These are phyloP conservation scores for Semotilus atromaculatus DNA, from an alignment of 2,797 vertebrate species.

Conservation along the genomic window DNA sequence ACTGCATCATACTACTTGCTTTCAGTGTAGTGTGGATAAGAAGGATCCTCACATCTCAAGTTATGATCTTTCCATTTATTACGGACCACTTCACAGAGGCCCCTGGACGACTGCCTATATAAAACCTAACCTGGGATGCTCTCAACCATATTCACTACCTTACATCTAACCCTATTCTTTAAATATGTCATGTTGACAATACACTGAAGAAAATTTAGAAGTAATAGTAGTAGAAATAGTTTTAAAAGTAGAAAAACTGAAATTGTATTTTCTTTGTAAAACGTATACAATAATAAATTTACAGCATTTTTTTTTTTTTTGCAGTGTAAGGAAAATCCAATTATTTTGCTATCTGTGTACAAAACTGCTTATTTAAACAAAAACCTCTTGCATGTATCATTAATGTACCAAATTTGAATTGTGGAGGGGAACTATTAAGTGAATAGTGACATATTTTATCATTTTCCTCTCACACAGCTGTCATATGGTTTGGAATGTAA, in stretches of 20 bases:
- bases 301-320: neutral
- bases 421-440: neutral
- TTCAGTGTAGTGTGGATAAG: neutral
- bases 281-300: neutral
- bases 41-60: slow-evolving; percentile 1
- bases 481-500: neutral
- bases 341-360: neutral
- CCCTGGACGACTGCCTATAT: neutral
- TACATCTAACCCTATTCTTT: neutral
- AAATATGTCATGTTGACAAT: neutral
- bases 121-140: neutral
- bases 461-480: neutral
- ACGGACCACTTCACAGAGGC: neutral
- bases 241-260: neutral
- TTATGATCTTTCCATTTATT: slow-evolving; percentile 11
- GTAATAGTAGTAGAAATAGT: too few relatives aligned
- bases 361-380: neutral
- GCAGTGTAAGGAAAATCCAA: neutral
- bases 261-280: neutral
- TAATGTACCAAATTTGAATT: neutral
- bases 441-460: neutral
- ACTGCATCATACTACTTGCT: neutral
- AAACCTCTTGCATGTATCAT: neutral
- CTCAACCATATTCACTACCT: neutral
- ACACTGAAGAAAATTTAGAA: neutral